Conservation (phyloP, 2,797 vertebrate species). For the Neosilurus mollespiculum region DNA sequence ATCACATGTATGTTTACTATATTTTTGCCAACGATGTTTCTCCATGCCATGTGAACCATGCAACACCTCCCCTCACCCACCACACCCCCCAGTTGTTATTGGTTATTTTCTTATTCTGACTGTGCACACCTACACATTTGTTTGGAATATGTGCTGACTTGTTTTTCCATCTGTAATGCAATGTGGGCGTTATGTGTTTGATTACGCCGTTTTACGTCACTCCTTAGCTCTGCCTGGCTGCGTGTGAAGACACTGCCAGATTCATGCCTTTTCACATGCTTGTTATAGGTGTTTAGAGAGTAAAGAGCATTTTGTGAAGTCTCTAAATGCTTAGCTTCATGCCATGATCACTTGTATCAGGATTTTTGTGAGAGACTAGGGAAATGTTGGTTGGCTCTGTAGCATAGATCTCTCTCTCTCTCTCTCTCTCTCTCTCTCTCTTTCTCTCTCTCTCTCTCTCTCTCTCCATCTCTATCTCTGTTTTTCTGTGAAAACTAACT, state of each 20-base stretch:
- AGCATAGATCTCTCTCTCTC: not conserved
- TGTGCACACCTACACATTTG: constrained; percentile 7
- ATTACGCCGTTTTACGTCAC: constrained; percentile 21
- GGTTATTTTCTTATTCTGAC: not conserved
- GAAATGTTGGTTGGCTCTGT: not conserved
- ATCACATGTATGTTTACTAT: not conserved
- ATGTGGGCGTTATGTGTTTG: constrained; percentile 13
- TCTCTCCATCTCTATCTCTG: too few relatives aligned
- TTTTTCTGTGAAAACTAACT: not conserved
- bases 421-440: too few relatives aligned
- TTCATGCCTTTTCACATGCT: not conserved
- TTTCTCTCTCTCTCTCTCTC: not conserved
- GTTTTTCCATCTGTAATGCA: constrained; percentile 20
- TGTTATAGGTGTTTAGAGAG: not conserved
- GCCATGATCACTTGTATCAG: not conserved
- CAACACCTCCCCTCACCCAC: too few relatives aligned
- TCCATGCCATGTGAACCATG: too few relatives aligned
- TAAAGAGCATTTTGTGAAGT: not conserved
- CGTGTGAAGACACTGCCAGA: not conserved
- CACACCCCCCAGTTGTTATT: too few relatives aligned
- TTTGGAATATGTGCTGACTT: not conserved
- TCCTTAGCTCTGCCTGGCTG: constrained; percentile 1
- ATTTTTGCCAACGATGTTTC: not conserved
- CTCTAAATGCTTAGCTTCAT: not conserved
- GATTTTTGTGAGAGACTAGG: not conserved